Evolutionary conservation across 2,797 vertebrate species (phyloP).

Genomic region (Vultur gryphus): DNA sequence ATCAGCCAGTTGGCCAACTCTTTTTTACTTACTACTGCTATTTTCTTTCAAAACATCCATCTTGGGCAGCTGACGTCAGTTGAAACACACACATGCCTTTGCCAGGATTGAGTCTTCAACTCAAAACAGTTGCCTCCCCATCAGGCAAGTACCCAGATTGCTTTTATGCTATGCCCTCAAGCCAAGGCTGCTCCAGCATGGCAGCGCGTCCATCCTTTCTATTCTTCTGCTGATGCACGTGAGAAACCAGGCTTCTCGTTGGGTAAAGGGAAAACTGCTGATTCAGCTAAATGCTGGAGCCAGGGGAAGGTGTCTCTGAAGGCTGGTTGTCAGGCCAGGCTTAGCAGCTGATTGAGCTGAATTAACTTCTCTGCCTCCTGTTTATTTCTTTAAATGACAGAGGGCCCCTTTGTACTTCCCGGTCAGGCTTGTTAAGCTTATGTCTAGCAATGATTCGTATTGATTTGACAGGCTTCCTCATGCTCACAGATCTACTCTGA

Average conservation of each 20-base stretch:
- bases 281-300: background rate
- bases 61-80: background rate
- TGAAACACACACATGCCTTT: background rate
- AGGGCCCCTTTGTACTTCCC: background rate
- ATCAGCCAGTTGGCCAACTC: background rate
- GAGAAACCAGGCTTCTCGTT: background rate
- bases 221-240: accelerated
- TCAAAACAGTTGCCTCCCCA: background rate
- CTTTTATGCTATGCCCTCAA: background rate
- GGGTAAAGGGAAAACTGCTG: background rate
- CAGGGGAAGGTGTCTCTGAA: background rate
- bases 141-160: background rate
- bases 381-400: conserved; percentile 10
- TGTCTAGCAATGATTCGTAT: background rate
- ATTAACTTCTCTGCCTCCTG: conserved; percentile 17
- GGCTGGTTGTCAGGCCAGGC: background rate
- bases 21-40: background rate
- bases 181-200: background rate
- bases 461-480: conserved; percentile 3
- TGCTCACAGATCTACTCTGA: background rate
- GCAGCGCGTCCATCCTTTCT: background rate
- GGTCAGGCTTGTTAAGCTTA: conserved; percentile 15
- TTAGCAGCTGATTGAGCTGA: conserved; percentile 20
- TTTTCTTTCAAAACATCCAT: background rate
- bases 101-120: background rate